Base-by-base conservation (phyloP, 53 echinoderm and acorn worm species). In the Astropecten irregularis region DNA sequence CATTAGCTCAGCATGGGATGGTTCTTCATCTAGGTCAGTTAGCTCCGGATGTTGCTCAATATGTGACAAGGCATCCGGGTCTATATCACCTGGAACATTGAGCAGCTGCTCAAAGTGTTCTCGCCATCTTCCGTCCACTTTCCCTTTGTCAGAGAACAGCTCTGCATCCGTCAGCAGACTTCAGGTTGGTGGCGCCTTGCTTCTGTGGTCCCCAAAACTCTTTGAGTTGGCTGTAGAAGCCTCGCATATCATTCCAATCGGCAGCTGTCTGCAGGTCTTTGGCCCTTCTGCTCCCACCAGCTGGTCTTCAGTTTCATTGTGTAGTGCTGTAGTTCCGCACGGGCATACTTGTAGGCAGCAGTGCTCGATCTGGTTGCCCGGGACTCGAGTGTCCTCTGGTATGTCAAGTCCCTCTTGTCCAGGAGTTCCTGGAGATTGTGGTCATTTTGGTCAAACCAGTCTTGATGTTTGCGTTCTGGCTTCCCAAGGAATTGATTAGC, bases 51-150 rank as follows among this genome's bases (percentile, higher is more conserved):
- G 3, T 2, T 3, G 2, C 16, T 10, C 2, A 19, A 7, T 10
- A 19, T 9, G 3, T 51, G n/a, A 19, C 3, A 19, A 19, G 14
- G 9, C 9, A 51, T 3, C 9, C 2, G 51, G n/a, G n/a, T n/a
- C n/a, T n/a, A n/a, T n/a, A n/a, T n/a, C n/a, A n/a, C n/a, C 50
- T 9, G 83, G 69, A 0, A 69, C 36, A 19, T 83, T 83, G 2
- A 83, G 39, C 31, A 82, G 28, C 15, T 18, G 14, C 66, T 66
- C 31, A 21, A 82, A 63, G n/a, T n/a, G n/a, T n/a, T n/a, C n/a
- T n/a, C n/a, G n/a, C n/a, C n/a, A n/a, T 53, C 69, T 52, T n/a
- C n/a, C n/a, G n/a, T 51, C 2, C 3, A 19, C 18, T 51, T 19
- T 19, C n/a, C 51, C 51, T 15, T 51, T 15, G 16, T 10, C n/a